Base-by-base conservation (phyloP, 2,797 vertebrate genomes). In the Clarias pachynema region DNA sequence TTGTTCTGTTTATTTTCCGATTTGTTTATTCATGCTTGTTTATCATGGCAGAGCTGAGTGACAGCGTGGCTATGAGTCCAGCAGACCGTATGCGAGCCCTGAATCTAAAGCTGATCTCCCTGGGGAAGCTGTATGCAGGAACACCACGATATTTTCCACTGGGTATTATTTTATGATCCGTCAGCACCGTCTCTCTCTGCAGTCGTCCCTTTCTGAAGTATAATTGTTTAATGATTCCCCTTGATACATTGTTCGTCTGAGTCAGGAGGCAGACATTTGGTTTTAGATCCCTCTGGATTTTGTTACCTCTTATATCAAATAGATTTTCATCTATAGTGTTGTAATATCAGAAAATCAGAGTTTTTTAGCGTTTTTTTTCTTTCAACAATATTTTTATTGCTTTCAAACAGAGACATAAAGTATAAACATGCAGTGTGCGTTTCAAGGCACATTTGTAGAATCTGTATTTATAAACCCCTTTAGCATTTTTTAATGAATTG, bases 81-180 rank as follows among this genome's bases (percentile, higher is more conserved):
- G 81, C 92, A 4, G 97, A 99, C 91, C 95, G 97, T 87, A 99
- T 99, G 98, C 96, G 96, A 73, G 95, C 97, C 0, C 94, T 99
- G 82, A 98, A 96, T 92, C 92, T 99, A 87, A 99, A 99, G 92
- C 94, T 99, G 82, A 95, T 97, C 6, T 96, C 97, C 0, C 96
- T 99, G 81, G 98, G 98, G n/a, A 99, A 95, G 92, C 95, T 96
- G 84, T 99, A 99, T 9, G 96, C 96, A 18, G 96, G 97, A 87
- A 99, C 97, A 1, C 98, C 98, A 16, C 95, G 97, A 85, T 99
- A 99, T 93, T 99, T 99, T 83, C 98, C 98, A 68, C 90, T 99
- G 88, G 98, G 98, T 97, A 93, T 93, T 79, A 88, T 65, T 73
- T 49, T n/a, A 15, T 37, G 40, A 34, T 90, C 86, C 86, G 83